phyloP scores from a whole-genome alignment of 2,113 vertebrate genomes.

The Syrrhaptes paradoxus region DNA sequence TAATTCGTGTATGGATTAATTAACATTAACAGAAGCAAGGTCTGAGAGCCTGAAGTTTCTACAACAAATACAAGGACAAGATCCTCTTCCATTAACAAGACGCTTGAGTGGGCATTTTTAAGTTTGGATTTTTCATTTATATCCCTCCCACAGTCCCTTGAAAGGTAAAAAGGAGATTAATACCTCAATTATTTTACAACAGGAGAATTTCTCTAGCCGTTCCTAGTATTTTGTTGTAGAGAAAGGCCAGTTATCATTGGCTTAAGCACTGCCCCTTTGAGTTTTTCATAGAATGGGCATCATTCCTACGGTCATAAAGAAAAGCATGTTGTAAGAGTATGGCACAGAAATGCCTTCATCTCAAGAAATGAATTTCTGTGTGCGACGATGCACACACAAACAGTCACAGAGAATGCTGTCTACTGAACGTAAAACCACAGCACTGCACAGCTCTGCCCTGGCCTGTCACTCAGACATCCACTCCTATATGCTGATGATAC shows the following conservation, averaged over 20 bases:
- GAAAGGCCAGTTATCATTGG: not conserved
- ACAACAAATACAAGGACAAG: not conserved
- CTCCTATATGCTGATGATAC: not conserved
- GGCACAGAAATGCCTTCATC: not conserved
- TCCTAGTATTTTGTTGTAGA: not conserved
- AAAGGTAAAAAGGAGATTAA: not conserved
- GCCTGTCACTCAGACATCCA: not conserved
- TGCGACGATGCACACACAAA: not conserved
- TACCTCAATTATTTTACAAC: not conserved
- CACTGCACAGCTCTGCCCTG: not conserved
- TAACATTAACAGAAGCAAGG: not conserved
- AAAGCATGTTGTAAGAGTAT: not conserved
- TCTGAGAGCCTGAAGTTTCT: not conserved
- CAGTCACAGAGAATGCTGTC: not conserved
- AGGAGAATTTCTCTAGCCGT: not conserved
- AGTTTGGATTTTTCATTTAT: not conserved
- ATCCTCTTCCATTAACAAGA: not conserved
- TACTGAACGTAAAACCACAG: not conserved
- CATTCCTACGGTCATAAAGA: not conserved
- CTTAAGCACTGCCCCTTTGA: not conserved
- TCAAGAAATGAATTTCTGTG: not conserved
- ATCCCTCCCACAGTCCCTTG: not conserved
- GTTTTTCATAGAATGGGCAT: not conserved
- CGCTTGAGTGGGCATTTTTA: not conserved
- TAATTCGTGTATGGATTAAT: slow-evolving; percentile 8